A percentile compares a stretch with the other conserved stretches of the same genome.
Conservation (phyloP, 2,113 vertebrate genomes). For the Calypte anna region DNA sequence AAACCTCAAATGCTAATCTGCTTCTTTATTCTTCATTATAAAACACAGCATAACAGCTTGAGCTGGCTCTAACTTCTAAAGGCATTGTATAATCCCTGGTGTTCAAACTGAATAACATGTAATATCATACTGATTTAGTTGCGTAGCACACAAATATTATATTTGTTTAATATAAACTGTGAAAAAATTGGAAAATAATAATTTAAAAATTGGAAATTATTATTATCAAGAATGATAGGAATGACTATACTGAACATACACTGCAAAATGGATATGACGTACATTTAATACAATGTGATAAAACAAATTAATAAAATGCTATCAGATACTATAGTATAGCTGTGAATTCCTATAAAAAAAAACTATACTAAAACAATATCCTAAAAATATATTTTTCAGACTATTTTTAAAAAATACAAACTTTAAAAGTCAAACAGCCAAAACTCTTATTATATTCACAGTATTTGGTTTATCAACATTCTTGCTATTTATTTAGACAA, state of each 20-base stretch:
- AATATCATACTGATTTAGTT: not conserved
- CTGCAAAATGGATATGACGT: not conserved
- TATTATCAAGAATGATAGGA: not conserved
- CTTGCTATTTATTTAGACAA: not conserved
- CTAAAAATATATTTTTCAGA: not conserved
- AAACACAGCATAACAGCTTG: not conserved
- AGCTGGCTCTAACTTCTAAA: not conserved
- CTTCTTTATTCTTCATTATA: not conserved
- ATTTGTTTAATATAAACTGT: not conserved
- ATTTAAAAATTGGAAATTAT: not conserved
- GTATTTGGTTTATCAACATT: not conserved
- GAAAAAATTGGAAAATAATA: not conserved
- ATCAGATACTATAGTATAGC: not conserved
- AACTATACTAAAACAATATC: not conserved
- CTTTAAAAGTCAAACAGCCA: not conserved
- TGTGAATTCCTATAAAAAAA: not conserved
- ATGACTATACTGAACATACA: not conserved
- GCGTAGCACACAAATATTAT: not conserved
- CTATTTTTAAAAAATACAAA: not conserved
- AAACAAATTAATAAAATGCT: not conserved
- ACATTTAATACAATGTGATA: not conserved
- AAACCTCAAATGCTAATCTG: not conserved
- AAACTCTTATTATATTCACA: not conserved
- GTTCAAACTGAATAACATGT: not conserved
- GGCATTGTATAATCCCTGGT: not conserved